Evolutionary conservation across 2,888 invertebrate species (phyloP).

Genomic region (Dryobota labecula): DNA sequence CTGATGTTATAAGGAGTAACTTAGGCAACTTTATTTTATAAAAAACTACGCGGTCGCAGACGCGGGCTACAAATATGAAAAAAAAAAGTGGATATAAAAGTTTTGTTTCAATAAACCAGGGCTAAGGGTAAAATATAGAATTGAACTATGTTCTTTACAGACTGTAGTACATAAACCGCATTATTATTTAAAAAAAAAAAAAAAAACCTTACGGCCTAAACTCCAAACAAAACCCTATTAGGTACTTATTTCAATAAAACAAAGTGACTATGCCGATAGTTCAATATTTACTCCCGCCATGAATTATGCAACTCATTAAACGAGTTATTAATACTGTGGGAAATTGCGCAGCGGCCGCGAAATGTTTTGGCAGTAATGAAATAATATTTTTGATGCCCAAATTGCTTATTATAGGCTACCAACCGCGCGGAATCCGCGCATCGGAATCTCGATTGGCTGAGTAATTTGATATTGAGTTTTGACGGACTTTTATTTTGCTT

Average conservation of each 20-base stretch:
- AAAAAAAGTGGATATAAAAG: too few species aligned
- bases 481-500: constrained; percentile 16
- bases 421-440: constrained; percentile 24
- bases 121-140: neutral
- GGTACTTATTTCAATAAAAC: constrained; percentile 34
- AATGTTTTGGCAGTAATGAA: constrained; percentile 62
- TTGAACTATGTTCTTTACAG: neutral
- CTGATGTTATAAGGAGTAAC: too few species aligned
- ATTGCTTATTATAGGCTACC: constrained; percentile 58
- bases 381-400: constrained; percentile 63
- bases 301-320: constrained; percentile 69
- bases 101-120: neutral
- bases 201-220: neutral
- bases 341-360: constrained; percentile 51
- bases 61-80: too few species aligned
- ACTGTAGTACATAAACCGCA: neutral
- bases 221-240: constrained; percentile 7
- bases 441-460: constrained; percentile 18
- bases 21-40: too few species aligned
- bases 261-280: constrained; percentile 41
- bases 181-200: neutral
- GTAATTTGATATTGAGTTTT: constrained; percentile 40
- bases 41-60: too few species aligned
- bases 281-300: constrained; percentile 60
- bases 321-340: constrained; percentile 67